Conservation (phyloP, 2,888 invertebrate genomes). For the Acanthosepion esculentum region DNA sequence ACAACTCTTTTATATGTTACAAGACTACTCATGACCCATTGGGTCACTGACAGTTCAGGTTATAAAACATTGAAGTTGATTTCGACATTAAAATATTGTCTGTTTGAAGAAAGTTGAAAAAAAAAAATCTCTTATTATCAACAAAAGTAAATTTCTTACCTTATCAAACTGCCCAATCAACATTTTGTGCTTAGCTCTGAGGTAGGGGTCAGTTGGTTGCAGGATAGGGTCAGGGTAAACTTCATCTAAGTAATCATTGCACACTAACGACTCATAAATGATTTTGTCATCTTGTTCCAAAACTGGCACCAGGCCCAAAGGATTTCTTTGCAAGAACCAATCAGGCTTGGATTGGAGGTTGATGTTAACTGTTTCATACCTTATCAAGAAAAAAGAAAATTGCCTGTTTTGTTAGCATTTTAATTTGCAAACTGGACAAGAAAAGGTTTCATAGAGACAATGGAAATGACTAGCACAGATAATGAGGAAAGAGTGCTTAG, state of each 20-base stretch:
- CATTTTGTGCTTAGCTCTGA: constrained; percentile 64
- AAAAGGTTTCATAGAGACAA: no score
- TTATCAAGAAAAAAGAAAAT: constrained; percentile 54
- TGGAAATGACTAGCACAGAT: no score
- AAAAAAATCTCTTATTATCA: no score
- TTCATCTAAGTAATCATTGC: constrained; percentile 79
- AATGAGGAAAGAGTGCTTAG: no score
- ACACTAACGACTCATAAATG: constrained; percentile 78
- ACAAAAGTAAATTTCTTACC: constrained; percentile 52
- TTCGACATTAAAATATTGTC: no score
- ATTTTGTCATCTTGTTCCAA: constrained; percentile 76
- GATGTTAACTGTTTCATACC: constrained; percentile 77
- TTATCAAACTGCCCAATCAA: constrained; percentile 64
- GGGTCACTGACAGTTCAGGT: no score
- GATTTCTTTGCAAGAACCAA: constrained; percentile 77
- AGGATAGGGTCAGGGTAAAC: constrained; percentile 78
- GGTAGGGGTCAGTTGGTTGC: constrained; percentile 76
- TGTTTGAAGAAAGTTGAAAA: no score
- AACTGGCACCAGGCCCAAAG: constrained; percentile 77
- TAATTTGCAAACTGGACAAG: no score
- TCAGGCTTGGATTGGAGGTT: constrained; percentile 77
- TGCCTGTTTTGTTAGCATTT: no score
- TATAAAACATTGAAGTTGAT: no score
- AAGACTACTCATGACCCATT: no score
- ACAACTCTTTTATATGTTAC: no score